Conservation (phyloP, 2,797 vertebrate genomes). For the Hipposideros larvatus region DNA sequence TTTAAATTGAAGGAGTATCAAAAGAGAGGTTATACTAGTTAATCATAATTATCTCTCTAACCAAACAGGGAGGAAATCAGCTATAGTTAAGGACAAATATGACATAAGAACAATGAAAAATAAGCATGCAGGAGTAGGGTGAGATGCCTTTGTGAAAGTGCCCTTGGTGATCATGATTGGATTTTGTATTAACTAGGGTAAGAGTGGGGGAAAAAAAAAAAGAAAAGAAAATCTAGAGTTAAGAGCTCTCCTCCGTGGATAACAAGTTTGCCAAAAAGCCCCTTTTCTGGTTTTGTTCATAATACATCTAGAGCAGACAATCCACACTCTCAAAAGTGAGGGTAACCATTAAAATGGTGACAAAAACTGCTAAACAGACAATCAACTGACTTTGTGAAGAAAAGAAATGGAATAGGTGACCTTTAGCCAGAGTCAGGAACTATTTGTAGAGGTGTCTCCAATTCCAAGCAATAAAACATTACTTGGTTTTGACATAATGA, state of each 20-base stretch:
- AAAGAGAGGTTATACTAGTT: background rate
- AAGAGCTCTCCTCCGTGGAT: conserved; percentile 3
- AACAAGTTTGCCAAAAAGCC: background rate
- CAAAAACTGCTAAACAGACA: background rate
- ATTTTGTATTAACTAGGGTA: conserved; percentile 68
- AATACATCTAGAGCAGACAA: background rate
- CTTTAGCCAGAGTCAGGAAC: background rate
- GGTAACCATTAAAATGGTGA: background rate
- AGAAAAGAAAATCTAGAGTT: background rate
- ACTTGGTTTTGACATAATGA: conserved; percentile 34
- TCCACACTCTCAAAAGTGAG: background rate
- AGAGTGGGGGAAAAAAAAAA: background rate
- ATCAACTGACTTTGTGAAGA: background rate
- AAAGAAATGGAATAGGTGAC: background rate
- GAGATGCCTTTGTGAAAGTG: background rate
- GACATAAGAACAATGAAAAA: background rate
- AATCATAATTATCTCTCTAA: conserved; percentile 24
- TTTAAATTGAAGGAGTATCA: background rate
- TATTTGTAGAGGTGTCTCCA: conserved; percentile 40
- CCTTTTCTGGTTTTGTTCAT: background rate
- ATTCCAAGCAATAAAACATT: conserved; percentile 50
- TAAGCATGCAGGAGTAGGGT: background rate
- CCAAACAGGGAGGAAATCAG: background rate
- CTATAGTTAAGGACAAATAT: background rate
- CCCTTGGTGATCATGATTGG: background rate